A percentile compares a stretch with the other conserved stretches of the same genome.
phyloP scores from a whole-genome alignment of 2,888 invertebrate species.

The Micoletzkya japonica region DNA sequence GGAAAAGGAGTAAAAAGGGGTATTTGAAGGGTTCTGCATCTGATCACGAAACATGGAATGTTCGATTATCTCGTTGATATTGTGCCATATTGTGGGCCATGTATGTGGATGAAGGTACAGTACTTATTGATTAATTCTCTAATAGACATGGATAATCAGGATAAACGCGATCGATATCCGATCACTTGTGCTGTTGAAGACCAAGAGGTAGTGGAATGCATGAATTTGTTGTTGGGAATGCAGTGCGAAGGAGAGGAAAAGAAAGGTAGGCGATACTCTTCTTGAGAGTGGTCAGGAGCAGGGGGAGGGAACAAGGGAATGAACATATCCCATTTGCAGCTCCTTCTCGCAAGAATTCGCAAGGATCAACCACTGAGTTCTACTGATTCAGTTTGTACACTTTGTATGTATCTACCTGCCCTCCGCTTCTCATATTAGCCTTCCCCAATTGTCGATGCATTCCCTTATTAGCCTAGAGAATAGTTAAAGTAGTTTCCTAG shows the following conservation, averaged over 20 bases:
- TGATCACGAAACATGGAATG: slow-evolving; percentile 22
- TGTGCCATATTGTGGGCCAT: slow-evolving; percentile 6
- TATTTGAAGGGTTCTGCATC: slow-evolving; percentile 18
- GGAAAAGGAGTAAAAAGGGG: background rate
- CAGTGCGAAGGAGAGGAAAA: background rate
- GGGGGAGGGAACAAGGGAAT: background rate
- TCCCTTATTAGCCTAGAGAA: too few relatives aligned
- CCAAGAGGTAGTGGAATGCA: background rate
- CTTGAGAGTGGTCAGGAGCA: background rate
- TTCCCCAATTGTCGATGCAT: background rate
- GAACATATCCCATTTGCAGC: background rate
- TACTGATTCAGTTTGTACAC: background rate
- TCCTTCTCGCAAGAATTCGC: slow-evolving; percentile 18
- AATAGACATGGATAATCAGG: slow-evolving; percentile 1
- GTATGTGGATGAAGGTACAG: slow-evolving; percentile 17
- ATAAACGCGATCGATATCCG: slow-evolving; percentile 10
- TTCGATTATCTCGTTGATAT: slow-evolving; percentile 4
- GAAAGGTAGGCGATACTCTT: background rate
- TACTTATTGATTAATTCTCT: background rate
- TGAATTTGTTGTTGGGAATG: background rate
- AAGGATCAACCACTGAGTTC: background rate
- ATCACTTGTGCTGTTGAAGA: slow-evolving; percentile 14
- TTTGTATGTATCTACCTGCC: background rate
- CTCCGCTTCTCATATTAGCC: background rate
- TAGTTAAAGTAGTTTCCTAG: too few relatives aligned